phyloP scores from a whole-genome alignment of 2,888 invertebrate genomes.

The Pristionchus mayeri region DNA sequence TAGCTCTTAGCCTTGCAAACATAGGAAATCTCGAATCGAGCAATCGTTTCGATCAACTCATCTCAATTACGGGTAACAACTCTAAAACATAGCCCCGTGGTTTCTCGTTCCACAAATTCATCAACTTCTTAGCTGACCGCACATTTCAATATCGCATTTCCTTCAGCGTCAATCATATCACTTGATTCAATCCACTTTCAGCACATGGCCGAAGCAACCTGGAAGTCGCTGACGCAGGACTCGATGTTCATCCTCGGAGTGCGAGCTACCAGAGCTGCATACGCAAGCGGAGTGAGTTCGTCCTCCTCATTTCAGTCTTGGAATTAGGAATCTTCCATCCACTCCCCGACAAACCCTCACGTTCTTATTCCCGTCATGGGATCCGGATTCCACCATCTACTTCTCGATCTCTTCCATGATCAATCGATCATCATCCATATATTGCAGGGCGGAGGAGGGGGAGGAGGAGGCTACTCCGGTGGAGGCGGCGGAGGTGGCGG shows the following conservation, averaged over 20 bases:
- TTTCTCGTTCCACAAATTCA: neutral
- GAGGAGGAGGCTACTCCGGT: neutral
- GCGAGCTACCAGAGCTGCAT: conserved; percentile 26
- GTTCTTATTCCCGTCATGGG: too few relatives aligned
- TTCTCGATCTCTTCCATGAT: neutral
- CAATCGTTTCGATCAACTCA: too few relatives aligned
- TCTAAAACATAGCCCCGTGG: neutral
- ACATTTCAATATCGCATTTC: neutral
- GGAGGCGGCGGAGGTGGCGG: too few relatives aligned
- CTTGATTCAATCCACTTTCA: conserved; percentile 34
- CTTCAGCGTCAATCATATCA: too few relatives aligned
- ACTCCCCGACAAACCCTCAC: too few relatives aligned
- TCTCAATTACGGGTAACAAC: too few relatives aligned
- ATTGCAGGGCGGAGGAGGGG: conserved; percentile 28
- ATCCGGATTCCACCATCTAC: too few relatives aligned
- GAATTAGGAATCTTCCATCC: too few relatives aligned
- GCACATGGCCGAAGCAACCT: conserved; percentile 46
- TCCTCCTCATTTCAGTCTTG: neutral
- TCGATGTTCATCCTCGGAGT: conserved; percentile 48
- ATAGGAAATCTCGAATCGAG: too few relatives aligned
- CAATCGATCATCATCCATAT: neutral
- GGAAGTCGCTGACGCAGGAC: conserved; percentile 44
- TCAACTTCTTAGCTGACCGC: neutral
- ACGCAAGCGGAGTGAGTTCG: neutral
- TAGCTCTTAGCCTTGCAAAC: neutral